Evolutionary conservation across 2,113 vertebrate genomes (phyloP).

Genomic region (Menura novaehollandiae): DNA sequence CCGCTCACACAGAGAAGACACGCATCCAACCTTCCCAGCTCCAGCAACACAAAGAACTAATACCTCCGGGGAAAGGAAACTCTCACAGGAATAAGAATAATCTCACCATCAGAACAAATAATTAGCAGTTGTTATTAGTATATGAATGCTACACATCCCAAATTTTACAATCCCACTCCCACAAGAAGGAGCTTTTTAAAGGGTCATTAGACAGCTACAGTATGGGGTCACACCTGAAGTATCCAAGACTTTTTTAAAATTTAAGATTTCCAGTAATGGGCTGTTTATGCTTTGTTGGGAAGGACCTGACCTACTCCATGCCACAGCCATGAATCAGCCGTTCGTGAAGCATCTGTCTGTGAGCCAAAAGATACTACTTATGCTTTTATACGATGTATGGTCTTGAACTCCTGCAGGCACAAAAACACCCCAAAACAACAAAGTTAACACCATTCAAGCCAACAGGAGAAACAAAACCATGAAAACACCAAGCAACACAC

Average conservation of each 20-base stretch:
- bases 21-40: background rate
- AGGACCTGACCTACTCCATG: background rate
- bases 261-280: background rate
- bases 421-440: background rate
- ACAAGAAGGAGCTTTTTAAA: background rate
- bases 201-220: background rate
- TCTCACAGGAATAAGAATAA: background rate
- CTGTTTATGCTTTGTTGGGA: background rate
- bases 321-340: background rate
- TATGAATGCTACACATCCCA: background rate
- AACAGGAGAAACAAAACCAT: background rate
- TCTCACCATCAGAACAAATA: background rate
- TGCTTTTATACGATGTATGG: background rate
- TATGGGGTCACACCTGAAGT: background rate
- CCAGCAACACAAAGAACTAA: background rate
- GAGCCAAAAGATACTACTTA: background rate
- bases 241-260: background rate
- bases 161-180: background rate
- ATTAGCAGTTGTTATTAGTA: background rate
- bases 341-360: background rate
- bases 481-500: background rate
- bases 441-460: background rate
- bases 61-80: background rate
- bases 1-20: background rate
- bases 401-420: background rate